Percentiles rank a stretch among this genome's conserved stretches.
Evolutionary conservation across 2,888 invertebrate genomes (phyloP).

Genomic region (Archips xylosteana): DNA sequence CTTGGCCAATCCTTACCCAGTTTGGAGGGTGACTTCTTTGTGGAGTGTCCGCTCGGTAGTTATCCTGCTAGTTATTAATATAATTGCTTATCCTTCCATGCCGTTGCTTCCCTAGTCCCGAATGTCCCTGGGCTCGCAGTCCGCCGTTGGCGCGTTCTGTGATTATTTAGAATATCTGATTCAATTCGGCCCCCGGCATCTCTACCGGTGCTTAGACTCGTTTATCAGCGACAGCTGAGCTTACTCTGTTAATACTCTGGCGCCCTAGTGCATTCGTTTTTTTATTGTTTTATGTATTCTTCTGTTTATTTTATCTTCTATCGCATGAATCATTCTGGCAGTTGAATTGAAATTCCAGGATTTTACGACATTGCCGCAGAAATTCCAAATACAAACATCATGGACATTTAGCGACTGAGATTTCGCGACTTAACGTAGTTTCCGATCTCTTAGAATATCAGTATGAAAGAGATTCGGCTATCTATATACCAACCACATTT

Average conservation of each 20-base stretch:
- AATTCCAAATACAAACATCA: too few species aligned
- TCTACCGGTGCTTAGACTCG: slow-evolving; percentile 38
- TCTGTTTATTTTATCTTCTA: too few species aligned
- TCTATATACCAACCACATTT: too few species aligned
- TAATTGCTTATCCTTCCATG: slow-evolving; percentile 11
- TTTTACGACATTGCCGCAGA: too few species aligned
- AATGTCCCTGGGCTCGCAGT: neutral
- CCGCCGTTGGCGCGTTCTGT: slow-evolving; percentile 27
- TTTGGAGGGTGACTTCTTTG: neutral
- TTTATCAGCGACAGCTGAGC: slow-evolving; percentile 47
- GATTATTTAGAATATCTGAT: slow-evolving; percentile 49
- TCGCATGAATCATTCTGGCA: too few species aligned
- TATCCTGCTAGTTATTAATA: slow-evolving; percentile 12
- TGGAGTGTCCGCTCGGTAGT: neutral
- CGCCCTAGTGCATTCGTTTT: slow-evolving; percentile 29
- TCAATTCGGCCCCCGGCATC: slow-evolving; percentile 24
- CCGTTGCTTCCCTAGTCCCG: neutral
- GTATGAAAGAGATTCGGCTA: too few species aligned
- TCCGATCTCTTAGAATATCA: too few species aligned
- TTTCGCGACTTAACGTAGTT: too few species aligned
- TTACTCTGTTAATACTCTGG: slow-evolving; percentile 44
- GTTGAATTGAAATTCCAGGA: too few species aligned
- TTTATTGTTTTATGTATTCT: slow-evolving; percentile 10
- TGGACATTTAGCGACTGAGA: too few species aligned
- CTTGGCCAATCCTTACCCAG: neutral